Evolutionary conservation across 2,797 vertebrate genomes (phyloP), one percentile per base, ranked within the genome.

Genomic region (Sardinella longiceps): DNA sequence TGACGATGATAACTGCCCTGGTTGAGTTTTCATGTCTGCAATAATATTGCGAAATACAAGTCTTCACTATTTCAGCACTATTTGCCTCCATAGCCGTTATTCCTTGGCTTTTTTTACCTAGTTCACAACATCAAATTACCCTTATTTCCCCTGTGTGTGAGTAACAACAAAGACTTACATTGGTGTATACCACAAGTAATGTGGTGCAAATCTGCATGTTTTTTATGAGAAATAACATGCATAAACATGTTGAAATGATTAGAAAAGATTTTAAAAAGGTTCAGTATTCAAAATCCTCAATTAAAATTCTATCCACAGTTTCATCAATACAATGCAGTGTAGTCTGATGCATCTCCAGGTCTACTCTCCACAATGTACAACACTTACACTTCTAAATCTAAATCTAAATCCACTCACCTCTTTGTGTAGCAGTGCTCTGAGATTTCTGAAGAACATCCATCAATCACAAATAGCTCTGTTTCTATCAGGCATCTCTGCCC

Each of bases 371-470:
- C 48, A 50, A 50, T 14, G 48, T 48, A 48, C 2, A 50, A 15
- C 15, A 50, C 48, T 0, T 50, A 14, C 15, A 14, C 15, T 14
- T 43, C 43, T 43, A 4, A 43, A 43, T 43, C 50, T 18, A 9
- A 10, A 25, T 7, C n/a, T 25, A 12, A 2, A 58, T 33, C 63
- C 28, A 74, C 66, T 20, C 23, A 77, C 70, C 20, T 77, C 37
- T 77, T 43, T 77, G 70, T 77, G 43, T 33, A 77, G n/a, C 37
- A 6, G 18, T 43, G 70, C 28, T 18, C 70, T 20, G 43, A 90
- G 95, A 94, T 88, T 96, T 95, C 94, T 95, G 94, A 93, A 96
- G 95, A 94, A 95, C 95, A 94, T 97, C 96, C 96, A 97, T 97
- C 95, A 97, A 95, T 96, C 94, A 94, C 94, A 92, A 91, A 90